phyloP scores from a whole-genome alignment of 2,888 invertebrate species.

The Drosophila nigritarsus region DNA sequence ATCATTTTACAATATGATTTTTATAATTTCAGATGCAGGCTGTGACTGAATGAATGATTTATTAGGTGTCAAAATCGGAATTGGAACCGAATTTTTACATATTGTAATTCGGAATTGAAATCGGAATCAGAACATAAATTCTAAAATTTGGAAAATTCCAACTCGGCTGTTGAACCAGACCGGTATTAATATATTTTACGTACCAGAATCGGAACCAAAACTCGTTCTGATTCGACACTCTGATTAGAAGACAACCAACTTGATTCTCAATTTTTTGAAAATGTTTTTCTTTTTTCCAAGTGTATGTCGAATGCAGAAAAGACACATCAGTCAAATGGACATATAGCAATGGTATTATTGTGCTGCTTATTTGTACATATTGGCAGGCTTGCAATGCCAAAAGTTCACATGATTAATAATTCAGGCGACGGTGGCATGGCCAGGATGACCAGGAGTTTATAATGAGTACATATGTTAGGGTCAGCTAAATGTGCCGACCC shows the following conservation, averaged over 20 bases:
- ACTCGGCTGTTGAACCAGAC: background rate
- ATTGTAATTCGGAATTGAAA: background rate
- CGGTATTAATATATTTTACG: too few relatives aligned
- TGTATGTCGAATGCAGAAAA: conserved; percentile 14
- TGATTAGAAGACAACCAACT: background rate
- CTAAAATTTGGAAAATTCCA: background rate
- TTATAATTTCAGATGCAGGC: background rate
- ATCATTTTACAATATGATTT: background rate
- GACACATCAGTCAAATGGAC: conserved; percentile 4
- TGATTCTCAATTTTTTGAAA: too few relatives aligned
- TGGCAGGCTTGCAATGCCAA: conserved; percentile 27
- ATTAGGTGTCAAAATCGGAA: background rate
- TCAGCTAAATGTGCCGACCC: conserved; percentile 24
- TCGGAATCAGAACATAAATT: background rate
- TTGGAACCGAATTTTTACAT: background rate
- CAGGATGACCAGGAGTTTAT: conserved; percentile 36
- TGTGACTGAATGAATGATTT: background rate
- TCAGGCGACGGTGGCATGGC: conserved; percentile 31
- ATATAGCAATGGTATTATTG: background rate
- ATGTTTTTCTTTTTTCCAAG: background rate
- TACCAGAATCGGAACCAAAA: background rate
- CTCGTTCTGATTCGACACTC: background rate
- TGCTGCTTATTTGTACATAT: conserved; percentile 17
- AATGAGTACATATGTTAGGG: background rate
- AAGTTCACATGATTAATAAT: conserved; percentile 72